Base-by-base conservation (phyloP, 2,113 vertebrate genomes). In the Mungos mungo region DNA sequence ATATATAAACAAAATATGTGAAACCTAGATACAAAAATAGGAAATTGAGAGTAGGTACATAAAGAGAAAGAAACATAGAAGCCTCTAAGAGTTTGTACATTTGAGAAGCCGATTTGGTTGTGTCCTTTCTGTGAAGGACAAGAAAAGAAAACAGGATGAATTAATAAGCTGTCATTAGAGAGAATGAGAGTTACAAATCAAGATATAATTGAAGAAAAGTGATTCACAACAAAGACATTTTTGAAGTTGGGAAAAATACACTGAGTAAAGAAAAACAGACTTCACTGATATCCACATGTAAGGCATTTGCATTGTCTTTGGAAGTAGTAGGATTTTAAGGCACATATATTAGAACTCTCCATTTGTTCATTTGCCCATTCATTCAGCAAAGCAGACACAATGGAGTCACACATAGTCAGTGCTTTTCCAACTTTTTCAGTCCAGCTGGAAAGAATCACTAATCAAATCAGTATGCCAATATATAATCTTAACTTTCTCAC, bases 161-260 rank as follows among this genome's bases (percentile, higher is more conserved):
- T 77, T 89, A 76, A 47, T 18, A 90, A 60, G 27, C 21, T 92
- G 21, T 63, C 19, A 38, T 71, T 25, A 38, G 23, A 52, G 47
- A 92, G 35, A 88, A 85, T 21, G 41, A 81, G 60, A 92, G n/a
- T 81, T 93, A 85, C 90, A 74, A 88, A 8, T 88, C 0, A 45
- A 85, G 81, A 81, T 60, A 66, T 52, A 60, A 85, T 29, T 69
- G 71, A 94, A 93, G 71, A 96, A 95, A 96, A 79, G 3, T 63
- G 31, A 79, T 80, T 18, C 21, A 23, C 18, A 15, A 52, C n/a
- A 81, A 83, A 88, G 45, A 47, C 19, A 33, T 21, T 50, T 94
- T 77, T 81, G 47, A 96, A 76, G 2, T 33, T 92, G 68, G 23
- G 35, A 69, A 65, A 90, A 88, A 31, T 45, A 33, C 18, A 66